Base-by-base conservation (phyloP, 2,797 vertebrate genomes). In the Notolepis coatsorum region DNA sequence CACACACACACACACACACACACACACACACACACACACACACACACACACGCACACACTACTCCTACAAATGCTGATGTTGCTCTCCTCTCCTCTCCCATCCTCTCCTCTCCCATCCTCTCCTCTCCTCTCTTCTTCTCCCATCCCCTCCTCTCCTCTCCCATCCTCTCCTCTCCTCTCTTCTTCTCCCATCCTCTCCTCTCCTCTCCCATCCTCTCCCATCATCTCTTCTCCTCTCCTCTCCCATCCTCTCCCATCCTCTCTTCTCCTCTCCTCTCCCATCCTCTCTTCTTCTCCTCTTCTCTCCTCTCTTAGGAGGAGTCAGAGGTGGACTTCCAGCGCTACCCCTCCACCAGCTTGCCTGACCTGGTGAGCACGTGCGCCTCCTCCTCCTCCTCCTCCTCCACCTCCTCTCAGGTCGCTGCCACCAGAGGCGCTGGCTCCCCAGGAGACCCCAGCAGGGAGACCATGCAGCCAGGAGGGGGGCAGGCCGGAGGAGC, bases 301-400 rank as follows among this genome's bases (percentile, higher is more conserved):
- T 21, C 9, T 49, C 31, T 20, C 10, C 31, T 9, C 41, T 27
- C 12, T 24, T 30, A 99, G 97, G 95, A 96, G 66, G 92, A 88
- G 71, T 91, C 93, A 2, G 93, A 95, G 7, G 94, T 95, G n/a
- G 94, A 95, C 72, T 94, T 96, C 51, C 91, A 95, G 73, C 93
- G 90, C 69, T 94, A 95, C 60, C 94, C 96, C 1, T 96, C 94
- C 30, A 95, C 93, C 85, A 99, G 96, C 82, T 87, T 99, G 72
- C 96, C 96, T 3, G 96, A 99, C 80, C 86, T 99, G 61, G 90
- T 96, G 80, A 98, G 94, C 83, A 94, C 91, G 51, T 95, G 94
- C 52, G 74, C 83, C n/a, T 88, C 88, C 24, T 91, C 88, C n/a
- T 94, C 90, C 84, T 80, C 76, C 13, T 79, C 85, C 2, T 65